These are phyloP conservation scores for Callospermophilus lateralis DNA, from an alignment of 2,113 vertebrate species.

Conservation along the genomic window DNA sequence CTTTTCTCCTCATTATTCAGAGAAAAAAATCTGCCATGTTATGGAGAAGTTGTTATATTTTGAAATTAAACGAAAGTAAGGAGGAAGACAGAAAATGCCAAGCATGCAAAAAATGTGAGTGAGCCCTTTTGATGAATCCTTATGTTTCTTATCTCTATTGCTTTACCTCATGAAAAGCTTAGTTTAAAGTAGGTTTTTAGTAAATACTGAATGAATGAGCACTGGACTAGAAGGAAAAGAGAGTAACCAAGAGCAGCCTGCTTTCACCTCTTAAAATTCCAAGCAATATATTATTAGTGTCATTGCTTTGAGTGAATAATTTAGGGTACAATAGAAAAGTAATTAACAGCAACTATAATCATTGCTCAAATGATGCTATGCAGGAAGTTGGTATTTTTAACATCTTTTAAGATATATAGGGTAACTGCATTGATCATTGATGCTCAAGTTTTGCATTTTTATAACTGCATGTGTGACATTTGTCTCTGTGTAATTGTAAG, in stretches of 20 bases:
- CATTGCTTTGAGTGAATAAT: conserved; percentile 77
- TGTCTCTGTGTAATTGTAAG: conserved; percentile 1
- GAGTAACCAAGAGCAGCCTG: background rate
- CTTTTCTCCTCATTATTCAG: conserved; percentile 18
- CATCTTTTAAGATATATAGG: conserved; percentile 49
- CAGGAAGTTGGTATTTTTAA: conserved; percentile 71
- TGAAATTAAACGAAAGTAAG: background rate
- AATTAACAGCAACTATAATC: conserved; percentile 76
- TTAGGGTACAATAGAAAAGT: conserved; percentile 63
- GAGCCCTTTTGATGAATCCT: background rate
- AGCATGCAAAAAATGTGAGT: background rate
- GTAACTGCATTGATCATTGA: conserved; percentile 30
- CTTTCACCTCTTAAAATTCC: conserved; percentile 45
- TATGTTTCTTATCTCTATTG: background rate
- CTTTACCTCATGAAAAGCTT: background rate
- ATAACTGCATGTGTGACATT: background rate
- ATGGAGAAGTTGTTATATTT: background rate
- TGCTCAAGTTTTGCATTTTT: conserved; percentile 20
- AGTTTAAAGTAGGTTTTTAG: conserved; percentile 43
- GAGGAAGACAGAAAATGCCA: background rate
- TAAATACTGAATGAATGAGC: conserved; percentile 64
- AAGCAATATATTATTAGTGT: conserved; percentile 72
- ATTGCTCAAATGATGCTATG: conserved; percentile 63
- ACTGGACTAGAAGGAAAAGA: conserved; percentile 26
- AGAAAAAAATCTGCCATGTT: background rate